A percentile compares a stretch with the other conserved stretches of the same genome.
Conservation (phyloP, 2,797 vertebrate species). For the Hoplostethus mediterraneus region DNA sequence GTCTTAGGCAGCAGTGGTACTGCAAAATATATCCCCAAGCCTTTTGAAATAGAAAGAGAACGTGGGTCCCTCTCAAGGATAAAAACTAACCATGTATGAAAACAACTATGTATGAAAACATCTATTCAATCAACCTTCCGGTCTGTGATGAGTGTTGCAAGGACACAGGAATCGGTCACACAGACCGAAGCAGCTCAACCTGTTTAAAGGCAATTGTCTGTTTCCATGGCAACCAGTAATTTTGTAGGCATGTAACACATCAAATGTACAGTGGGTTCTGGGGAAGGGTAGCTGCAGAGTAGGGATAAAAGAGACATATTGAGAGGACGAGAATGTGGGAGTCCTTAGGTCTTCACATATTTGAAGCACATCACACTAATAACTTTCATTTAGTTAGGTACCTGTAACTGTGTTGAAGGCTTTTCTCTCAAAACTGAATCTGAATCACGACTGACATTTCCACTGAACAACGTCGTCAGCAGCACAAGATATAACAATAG, state of each 20-base stretch:
- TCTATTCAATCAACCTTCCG: constrained; percentile 49
- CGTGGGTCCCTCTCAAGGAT: constrained; percentile 23
- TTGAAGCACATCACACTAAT: background rate
- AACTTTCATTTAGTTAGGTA: background rate
- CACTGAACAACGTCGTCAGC: background rate
- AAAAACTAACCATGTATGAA: background rate
- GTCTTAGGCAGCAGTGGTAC: background rate
- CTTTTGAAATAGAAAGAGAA: constrained; percentile 14
- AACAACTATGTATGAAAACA: constrained; percentile 2
- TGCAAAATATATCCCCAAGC: background rate
- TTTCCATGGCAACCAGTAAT: constrained; percentile 80
- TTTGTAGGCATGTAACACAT: constrained; percentile 65
- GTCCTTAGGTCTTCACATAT: constrained; percentile 36
- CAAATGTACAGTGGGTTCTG: constrained; percentile 58
- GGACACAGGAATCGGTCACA: constrained; percentile 53
- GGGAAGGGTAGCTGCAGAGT: constrained; percentile 33
- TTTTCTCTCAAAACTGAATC: background rate
- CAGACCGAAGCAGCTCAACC: constrained; percentile 55
- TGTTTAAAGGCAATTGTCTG: constrained; percentile 78
- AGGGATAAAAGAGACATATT: constrained; percentile 38
- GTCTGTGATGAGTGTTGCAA: constrained; percentile 56
- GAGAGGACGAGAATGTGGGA: constrained; percentile 45
- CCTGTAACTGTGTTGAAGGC: background rate
- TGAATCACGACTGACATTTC: constrained; percentile 7
- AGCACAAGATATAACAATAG: background rate